Evolutionary conservation across 2,797 vertebrate species (phyloP), one percentile per base, ranked within the genome.

Genomic region (Ctenosaura bakeri): DNA sequence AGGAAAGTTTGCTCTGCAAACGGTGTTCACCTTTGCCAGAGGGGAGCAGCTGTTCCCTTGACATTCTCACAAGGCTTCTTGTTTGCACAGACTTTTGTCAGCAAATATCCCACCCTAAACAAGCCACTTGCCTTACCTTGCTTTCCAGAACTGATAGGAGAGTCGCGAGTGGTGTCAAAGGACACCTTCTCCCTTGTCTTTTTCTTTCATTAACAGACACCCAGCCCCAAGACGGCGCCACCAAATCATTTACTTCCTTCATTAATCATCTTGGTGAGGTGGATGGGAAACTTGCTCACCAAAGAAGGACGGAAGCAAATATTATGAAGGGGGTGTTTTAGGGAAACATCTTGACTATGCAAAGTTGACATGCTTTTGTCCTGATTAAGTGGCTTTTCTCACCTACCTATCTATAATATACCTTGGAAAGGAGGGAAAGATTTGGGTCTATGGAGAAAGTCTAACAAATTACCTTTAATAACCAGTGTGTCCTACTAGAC

Each of bases 1-100:
- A 97, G 96, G 96, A 50, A 94, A 96, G 98, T 98, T 98, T 98
- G 96, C 98, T 98, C 94, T 97, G 96, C 96, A 97, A 97, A 97
- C 77, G 90, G 59, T 94, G 86, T 95, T 96, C 93, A 76, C 94
- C 95, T 95, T 96, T 93, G 91, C 92, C 93, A 94, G 97, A 97
- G 98, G 90, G 78, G 94, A 88, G 54, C 97, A 97, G 97, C 97
- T 97, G 97, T 96, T 97, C 89, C 83, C 94, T 94, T 94, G 90
- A 86, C 0, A 35, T 94, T 95, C 92, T 95, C 71, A 42, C 92
- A 94, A 94, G 92, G 90, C 93, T 83, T 85, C 90, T 89, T 98
- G 97, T 98, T 98, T 98, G 96, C 96, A 93, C 79, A 96, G 94
- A 92, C 78, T 92, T 96, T 93, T 95, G 96, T 97, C 93, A 92